These are phyloP conservation scores for Artibeus lituratus DNA, from an alignment of 2,797 vertebrate genomes.

Conservation along the genomic window DNA sequence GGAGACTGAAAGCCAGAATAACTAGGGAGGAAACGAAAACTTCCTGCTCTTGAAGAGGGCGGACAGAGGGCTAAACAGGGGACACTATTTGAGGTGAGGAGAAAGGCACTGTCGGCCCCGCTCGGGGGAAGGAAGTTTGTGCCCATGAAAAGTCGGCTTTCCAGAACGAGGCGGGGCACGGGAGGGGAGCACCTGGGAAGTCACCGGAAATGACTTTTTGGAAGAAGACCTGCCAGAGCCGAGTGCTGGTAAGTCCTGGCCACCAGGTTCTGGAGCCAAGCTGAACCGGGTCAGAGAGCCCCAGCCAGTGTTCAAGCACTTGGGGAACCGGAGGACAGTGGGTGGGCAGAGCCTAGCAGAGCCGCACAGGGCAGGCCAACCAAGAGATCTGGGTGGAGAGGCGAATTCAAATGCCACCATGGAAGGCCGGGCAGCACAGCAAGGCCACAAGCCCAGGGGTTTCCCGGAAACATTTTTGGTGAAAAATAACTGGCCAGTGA, in stretches of 20 bases:
- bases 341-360: background rate
- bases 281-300: background rate
- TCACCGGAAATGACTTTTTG: background rate
- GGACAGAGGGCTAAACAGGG: background rate
- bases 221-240: background rate
- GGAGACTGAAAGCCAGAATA: background rate
- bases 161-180: background rate
- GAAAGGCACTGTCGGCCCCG: background rate
- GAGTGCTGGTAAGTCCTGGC: background rate
- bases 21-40: background rate
- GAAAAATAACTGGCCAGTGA: background rate
- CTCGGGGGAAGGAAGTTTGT: background rate
- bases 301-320: background rate
- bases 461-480: background rate
- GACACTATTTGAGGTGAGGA: background rate
- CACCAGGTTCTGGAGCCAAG: background rate
- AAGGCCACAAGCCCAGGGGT: background rate
- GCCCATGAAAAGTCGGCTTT: background rate
- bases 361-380: background rate
- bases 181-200: background rate
- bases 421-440: background rate
- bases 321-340: rapidly evolving
- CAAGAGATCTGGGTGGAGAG: background rate
- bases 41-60: background rate
- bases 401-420: background rate